Conservation (phyloP, 1,140 invertebrate species). For the Batillaria attramentaria region DNA sequence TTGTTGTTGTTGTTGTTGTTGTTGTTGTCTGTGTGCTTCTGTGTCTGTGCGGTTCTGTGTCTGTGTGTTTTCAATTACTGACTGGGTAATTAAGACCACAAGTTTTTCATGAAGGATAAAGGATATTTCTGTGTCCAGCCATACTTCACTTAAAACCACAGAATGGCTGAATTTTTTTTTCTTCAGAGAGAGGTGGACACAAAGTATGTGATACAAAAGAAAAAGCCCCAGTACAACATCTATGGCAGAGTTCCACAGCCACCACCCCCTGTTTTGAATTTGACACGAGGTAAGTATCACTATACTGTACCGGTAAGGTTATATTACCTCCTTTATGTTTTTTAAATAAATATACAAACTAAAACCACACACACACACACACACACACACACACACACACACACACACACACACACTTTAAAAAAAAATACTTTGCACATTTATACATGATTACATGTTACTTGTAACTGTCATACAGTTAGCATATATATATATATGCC, state of each 20-base stretch:
- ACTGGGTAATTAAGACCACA: not conserved
- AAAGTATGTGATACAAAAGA: too few species aligned
- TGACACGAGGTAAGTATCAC: too few species aligned
- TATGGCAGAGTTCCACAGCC: too few species aligned
- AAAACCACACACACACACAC: conserved; percentile 15
- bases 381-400: conserved; percentile 23
- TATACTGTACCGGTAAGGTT: too few species aligned
- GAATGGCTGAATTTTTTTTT: too few species aligned
- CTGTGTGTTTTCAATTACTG: not conserved
- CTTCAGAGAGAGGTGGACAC: too few species aligned
- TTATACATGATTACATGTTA: too few species aligned
- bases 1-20: too few species aligned
- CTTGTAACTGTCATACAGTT: too few species aligned
- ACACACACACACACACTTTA: conserved; percentile 11
- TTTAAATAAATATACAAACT: not conserved
- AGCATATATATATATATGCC: not conserved
- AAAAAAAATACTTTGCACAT: not conserved
- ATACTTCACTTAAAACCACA: not conserved
- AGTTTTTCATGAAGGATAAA: not conserved
- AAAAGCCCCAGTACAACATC: too few species aligned
- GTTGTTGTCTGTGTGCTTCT: not conserved
- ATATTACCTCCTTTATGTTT: not conserved
- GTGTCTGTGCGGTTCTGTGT: not conserved
- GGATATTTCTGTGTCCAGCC: not conserved
- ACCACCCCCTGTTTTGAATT: too few species aligned